These are phyloP conservation scores for Acridotheres tristis DNA, from an alignment of 2,797 vertebrate species.

Conservation along the genomic window DNA sequence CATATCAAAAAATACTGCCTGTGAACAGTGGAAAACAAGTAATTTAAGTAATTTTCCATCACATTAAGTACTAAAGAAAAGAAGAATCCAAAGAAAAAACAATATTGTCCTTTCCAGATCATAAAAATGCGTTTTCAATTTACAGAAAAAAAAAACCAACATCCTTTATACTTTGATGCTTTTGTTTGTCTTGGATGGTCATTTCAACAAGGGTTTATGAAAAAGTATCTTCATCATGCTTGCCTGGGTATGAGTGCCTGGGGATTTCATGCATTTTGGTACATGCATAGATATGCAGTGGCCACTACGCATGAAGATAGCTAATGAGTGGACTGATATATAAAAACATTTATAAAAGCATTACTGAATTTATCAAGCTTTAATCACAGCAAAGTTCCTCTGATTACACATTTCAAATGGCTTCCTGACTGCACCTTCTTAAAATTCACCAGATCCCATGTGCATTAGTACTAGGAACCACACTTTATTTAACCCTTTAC, in stretches of 20 bases:
- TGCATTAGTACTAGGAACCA: neutral
- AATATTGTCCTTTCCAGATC: neutral
- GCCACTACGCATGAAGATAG: neutral
- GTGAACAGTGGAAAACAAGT: neutral
- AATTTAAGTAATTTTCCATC: neutral
- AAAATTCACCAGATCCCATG: neutral
- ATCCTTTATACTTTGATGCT: neutral
- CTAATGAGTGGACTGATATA: neutral
- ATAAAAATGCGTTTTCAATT: neutral
- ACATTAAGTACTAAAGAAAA: neutral
- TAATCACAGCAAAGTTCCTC: neutral
- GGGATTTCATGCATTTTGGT: neutral
- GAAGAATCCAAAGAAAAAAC: neutral
- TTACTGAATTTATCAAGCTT: neutral
- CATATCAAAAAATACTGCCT: neutral
- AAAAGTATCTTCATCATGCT: neutral
- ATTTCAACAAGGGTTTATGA: neutral
- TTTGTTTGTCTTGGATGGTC: neutral
- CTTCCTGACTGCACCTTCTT: neutral
- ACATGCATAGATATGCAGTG: accelerated
- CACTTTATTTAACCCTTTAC: neutral
- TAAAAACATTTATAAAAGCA: neutral
- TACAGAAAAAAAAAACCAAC: neutral
- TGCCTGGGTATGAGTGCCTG: neutral
- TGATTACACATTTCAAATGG: neutral